phyloP scores from a whole-genome alignment of 2,797 vertebrate species.

The Urocyon cinereoargenteus region DNA sequence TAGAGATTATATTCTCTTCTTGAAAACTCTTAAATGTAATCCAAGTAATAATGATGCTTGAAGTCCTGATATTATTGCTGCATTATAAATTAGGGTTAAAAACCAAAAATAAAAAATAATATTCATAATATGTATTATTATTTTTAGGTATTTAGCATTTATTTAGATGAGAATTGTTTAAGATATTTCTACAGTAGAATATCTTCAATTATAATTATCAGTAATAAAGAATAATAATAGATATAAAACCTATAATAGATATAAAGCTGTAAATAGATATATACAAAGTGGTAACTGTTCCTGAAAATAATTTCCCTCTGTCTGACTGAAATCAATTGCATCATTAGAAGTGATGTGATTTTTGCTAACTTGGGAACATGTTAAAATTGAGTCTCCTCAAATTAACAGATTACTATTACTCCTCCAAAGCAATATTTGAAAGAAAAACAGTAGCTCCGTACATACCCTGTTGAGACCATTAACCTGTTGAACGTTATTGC shows the following conservation, averaged over 20 bases:
- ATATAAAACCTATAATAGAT: background rate
- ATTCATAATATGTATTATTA: background rate
- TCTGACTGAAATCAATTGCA: background rate
- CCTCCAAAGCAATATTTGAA: background rate
- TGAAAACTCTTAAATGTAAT: background rate
- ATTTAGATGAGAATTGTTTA: background rate
- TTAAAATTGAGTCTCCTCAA: background rate
- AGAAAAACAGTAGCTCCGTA: background rate
- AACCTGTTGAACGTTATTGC: slow-evolving; percentile 61
- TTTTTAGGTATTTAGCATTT: background rate
- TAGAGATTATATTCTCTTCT: background rate
- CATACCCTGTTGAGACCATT: background rate
- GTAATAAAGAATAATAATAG: background rate
- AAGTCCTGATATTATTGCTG: background rate
- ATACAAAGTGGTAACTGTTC: background rate
- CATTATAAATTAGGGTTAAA: background rate
- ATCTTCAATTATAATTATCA: background rate
- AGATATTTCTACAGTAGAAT: background rate
- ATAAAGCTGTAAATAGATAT: background rate
- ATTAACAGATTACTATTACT: background rate
- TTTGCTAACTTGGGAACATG: background rate
- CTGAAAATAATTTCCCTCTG: background rate
- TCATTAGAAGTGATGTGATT: background rate
- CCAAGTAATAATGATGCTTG: background rate
- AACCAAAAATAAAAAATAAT: background rate